Evolutionary conservation across 2,797 vertebrate species (phyloP).

Genomic region (Aulostomus chinensis): DNA sequence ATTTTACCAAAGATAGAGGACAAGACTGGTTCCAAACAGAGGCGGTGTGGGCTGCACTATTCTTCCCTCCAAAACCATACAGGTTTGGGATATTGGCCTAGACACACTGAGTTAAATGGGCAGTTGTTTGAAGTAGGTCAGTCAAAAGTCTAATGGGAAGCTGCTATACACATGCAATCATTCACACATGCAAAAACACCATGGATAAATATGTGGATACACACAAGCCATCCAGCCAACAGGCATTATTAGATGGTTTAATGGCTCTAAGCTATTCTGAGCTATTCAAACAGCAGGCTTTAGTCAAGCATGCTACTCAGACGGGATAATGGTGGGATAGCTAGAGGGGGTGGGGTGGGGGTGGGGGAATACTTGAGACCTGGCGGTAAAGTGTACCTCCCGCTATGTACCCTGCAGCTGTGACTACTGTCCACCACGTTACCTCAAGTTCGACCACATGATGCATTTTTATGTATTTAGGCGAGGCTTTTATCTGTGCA

Average conservation of each 20-base stretch:
- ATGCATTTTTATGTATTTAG: not conserved
- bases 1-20: slow-evolving; percentile 51
- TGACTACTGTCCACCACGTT: not conserved
- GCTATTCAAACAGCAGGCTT: slow-evolving; percentile 53
- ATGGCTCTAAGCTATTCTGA: slow-evolving; percentile 32
- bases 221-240: slow-evolving; percentile 33
- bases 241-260: slow-evolving; percentile 51
- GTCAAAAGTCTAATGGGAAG: slow-evolving; percentile 38
- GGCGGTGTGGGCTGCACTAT: slow-evolving; percentile 3
- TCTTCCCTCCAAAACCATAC: slow-evolving; percentile 28
- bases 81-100: slow-evolving; percentile 24
- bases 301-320: slow-evolving; percentile 42
- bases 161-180: slow-evolving; percentile 24
- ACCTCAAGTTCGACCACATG: not conserved
- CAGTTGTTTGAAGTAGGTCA: slow-evolving; percentile 68
- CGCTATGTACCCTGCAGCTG: not conserved
- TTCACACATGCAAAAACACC: slow-evolving; percentile 20
- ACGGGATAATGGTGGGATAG: slow-evolving; percentile 41
- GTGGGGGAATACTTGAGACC: slow-evolving; percentile 14
- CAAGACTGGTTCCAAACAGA: not conserved
- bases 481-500: not conserved
- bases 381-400: slow-evolving; percentile 1
- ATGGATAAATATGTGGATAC: slow-evolving; percentile 5
- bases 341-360: slow-evolving; percentile 25
- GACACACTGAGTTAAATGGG: slow-evolving; percentile 44